Base-by-base conservation (phyloP, 2,113 vertebrate species). In the Anhinga rufa region DNA sequence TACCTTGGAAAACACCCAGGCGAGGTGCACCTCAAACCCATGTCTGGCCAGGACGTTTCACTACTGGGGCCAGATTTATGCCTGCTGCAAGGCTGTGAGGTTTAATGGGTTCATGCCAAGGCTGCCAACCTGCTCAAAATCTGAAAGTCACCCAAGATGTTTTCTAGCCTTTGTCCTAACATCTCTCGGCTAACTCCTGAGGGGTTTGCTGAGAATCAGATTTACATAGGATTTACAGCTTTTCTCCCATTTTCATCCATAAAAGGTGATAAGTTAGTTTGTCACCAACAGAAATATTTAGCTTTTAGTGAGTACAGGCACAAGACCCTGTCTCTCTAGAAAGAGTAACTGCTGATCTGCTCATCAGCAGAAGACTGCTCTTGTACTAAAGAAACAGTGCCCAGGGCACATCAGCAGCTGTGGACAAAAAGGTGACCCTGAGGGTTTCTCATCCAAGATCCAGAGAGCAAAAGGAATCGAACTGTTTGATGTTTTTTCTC, bases 1-100 rank as follows among this genome's bases (percentile, higher is more conserved):
- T 95, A 81, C 94, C 87, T 97, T 97, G 96, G 96, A 95, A 77
- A 38, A 18, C 32, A 48, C 89, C 91, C 93, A 94, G 89, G 81
- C 3, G 77, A 95, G 97, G 66, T 74, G 75, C 94, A 90, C 71
- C 91, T 88, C 96, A 80, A 51, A 66, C 32, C 64, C 64, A 14
- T 1, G 2, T 7, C 77, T 80, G 81, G 76, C 72, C 40, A 19
- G 78, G 49, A 38, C 2, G 0, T 76, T n/a, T 29, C 44, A 1
- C 69, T 61, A 3, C 3, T n/a, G 16, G 54, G 70, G 69, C 38
- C 72, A 29, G 36, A 36, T 46, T 12, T 74, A 38, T 29, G 79
- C 55, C 82, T 71, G 24, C 38, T 82, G 42, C 54, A 69, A 1
- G 0, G 0, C 68, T 16, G 32, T 22, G 83, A 49, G 4, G 65